These are phyloP conservation scores for Seriola aureovittata DNA, from an alignment of 2,113 vertebrate genomes.

Conservation along the genomic window DNA sequence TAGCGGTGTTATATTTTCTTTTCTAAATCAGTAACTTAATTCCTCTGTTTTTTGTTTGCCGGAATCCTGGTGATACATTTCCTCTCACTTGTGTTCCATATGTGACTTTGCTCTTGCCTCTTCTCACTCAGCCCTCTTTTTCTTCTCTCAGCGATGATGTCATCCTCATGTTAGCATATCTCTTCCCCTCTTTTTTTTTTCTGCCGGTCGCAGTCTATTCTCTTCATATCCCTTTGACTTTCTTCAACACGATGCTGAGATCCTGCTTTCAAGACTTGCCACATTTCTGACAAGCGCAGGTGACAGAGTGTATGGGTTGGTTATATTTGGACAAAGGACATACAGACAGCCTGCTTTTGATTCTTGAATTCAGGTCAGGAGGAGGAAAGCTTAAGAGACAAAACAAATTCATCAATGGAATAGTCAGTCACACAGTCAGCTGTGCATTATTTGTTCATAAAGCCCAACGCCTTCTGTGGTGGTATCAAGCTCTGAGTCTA, in stretches of 20 bases:
- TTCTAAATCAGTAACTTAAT: slow-evolving; percentile 64
- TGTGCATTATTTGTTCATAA: slow-evolving; percentile 64
- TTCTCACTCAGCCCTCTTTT: slow-evolving; percentile 49
- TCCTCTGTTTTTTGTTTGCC: slow-evolving; percentile 49
- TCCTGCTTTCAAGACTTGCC: slow-evolving; percentile 62
- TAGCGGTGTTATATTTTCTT: slow-evolving; percentile 47
- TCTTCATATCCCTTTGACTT: slow-evolving; percentile 55
- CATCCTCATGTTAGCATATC: slow-evolving; percentile 71
- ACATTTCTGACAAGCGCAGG: slow-evolving; percentile 67
- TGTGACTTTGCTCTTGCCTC: slow-evolving; percentile 46
- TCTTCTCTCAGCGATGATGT: slow-evolving; percentile 69
- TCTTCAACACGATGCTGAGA: slow-evolving; percentile 53
- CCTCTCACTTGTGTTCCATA: slow-evolving; percentile 56
- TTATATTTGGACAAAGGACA: slow-evolving; percentile 74
- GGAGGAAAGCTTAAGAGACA: slow-evolving; percentile 61
- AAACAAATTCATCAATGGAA: slow-evolving; percentile 58
- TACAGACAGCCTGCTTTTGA: slow-evolving; percentile 69
- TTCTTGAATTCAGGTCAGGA: slow-evolving; percentile 74
- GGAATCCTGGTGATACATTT: slow-evolving; percentile 51
- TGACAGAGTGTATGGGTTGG: slow-evolving; percentile 66
- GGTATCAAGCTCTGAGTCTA: slow-evolving; percentile 54
- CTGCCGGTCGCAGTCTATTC: slow-evolving; percentile 28
- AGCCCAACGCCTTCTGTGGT: slow-evolving; percentile 49
- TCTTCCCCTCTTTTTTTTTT: slow-evolving; percentile 35
- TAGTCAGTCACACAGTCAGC: slow-evolving; percentile 53